Conservation (phyloP, 2,888 invertebrate genomes). For the Athripsodes cinereus region DNA sequence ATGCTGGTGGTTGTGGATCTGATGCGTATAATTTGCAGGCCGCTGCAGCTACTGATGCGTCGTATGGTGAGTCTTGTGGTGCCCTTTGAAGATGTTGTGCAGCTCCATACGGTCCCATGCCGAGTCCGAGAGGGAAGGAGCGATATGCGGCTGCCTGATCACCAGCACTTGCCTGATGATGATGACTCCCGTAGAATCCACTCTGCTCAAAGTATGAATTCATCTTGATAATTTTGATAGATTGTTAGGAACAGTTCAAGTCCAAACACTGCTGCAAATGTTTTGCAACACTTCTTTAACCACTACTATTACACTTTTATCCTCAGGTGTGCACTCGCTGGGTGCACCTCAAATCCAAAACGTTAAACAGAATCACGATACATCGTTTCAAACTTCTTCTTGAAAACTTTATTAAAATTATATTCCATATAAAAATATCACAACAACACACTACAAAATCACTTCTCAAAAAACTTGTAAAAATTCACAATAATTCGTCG, state of each 20-base stretch:
- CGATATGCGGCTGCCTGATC: slow-evolving; percentile 71
- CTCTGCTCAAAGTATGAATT: slow-evolving; percentile 96
- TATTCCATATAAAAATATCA: slow-evolving; percentile 9
- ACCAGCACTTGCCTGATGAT: slow-evolving; percentile 69
- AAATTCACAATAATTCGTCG: too few relatives aligned
- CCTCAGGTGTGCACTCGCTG: slow-evolving; percentile 4
- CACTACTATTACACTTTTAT: background rate
- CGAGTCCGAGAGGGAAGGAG: slow-evolving; percentile 80
- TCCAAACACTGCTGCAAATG: too few relatives aligned
- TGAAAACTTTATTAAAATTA: background rate
- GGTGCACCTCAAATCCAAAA: background rate
- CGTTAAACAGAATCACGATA: slow-evolving; percentile 17
- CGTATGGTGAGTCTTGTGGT: slow-evolving; percentile 88
- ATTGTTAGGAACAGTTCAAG: background rate
- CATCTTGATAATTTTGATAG: slow-evolving; percentile 51
- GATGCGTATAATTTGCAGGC: slow-evolving; percentile 75
- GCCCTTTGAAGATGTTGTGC: slow-evolving; percentile 70
- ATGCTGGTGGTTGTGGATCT: slow-evolving; percentile 51
- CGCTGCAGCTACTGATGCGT: slow-evolving; percentile 78
- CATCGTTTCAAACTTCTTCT: slow-evolving; percentile 12
- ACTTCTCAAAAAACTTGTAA: background rate
- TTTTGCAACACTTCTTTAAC: too few relatives aligned
- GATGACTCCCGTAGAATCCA: slow-evolving; percentile 90
- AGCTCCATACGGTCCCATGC: slow-evolving; percentile 80
- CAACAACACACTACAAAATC: background rate